A percentile compares a stretch with the other conserved stretches of the same genome.
phyloP scores from a whole-genome alignment of 2,797 vertebrate species.

The Silurus lanzhouensis region DNA sequence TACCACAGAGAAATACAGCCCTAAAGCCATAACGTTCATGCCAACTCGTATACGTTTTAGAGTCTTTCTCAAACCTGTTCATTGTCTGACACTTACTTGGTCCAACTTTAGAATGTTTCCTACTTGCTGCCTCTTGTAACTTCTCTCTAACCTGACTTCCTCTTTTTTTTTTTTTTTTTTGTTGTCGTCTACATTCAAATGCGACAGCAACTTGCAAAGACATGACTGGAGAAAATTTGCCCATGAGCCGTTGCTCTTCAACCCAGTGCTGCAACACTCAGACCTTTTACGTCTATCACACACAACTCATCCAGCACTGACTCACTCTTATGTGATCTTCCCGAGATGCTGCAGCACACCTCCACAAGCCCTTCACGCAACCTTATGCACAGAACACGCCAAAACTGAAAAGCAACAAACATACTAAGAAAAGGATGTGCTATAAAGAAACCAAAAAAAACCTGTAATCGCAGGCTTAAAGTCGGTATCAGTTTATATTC shows the following conservation, averaged over 20 bases:
- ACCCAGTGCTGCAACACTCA: background rate
- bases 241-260: background rate
- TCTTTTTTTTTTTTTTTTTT: slow-evolving; percentile 23
- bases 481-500: background rate
- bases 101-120: background rate
- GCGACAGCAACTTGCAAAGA: slow-evolving; percentile 4
- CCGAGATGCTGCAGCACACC: slow-evolving; percentile 8
- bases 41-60: background rate
- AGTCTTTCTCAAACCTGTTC: background rate
- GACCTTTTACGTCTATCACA: background rate
- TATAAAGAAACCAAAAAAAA: slow-evolving; percentile 23
- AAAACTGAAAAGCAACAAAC: background rate
- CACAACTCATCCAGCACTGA: background rate
- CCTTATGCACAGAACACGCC: background rate
- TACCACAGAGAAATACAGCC: background rate
- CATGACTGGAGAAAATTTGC: background rate
- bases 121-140: background rate
- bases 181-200: slow-evolving; percentile 10
- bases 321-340: background rate
- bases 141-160: slow-evolving; percentile 30
- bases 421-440: slow-evolving; percentile 22
- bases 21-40: too few relatives aligned
- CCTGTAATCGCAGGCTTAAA: background rate
- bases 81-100: background rate
- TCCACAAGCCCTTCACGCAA: slow-evolving; percentile 3